phyloP scores from a whole-genome alignment of 1,140 invertebrate genomes.

The Brachionus manjavacas region DNA sequence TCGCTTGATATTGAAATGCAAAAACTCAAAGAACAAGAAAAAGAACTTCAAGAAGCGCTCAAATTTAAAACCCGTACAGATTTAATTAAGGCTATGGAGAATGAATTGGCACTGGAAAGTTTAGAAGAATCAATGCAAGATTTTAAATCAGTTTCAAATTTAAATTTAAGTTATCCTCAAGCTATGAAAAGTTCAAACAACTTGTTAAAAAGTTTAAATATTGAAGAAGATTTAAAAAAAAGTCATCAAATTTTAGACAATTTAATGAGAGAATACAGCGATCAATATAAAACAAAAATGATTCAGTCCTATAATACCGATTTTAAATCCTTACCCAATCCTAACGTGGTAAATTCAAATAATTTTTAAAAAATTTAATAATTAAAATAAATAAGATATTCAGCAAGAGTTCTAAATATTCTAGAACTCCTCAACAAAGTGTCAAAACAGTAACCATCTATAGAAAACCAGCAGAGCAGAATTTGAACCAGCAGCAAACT shows the following conservation, averaged over 20 bases:
- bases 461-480: background rate
- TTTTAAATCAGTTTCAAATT: background rate
- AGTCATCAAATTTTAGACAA: conserved; percentile 22
- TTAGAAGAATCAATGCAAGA: background rate
- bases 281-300: background rate
- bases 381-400: background rate
- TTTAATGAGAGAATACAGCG: background rate
- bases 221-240: background rate
- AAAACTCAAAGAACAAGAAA: conserved; percentile 27
- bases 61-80: conserved; percentile 9
- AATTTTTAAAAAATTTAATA: background rate
- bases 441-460: background rate
- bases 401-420: background rate
- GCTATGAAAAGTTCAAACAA: background rate
- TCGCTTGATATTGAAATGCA: conserved; percentile 25
- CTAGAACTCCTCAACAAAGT: background rate
- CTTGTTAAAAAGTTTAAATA: background rate
- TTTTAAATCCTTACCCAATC: background rate
- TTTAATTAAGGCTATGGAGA: conserved; percentile 23
- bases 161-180: background rate
- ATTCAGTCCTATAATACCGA: background rate
- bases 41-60: conserved; percentile 12
- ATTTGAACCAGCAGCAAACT: conserved; percentile 36
- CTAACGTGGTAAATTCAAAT: background rate
- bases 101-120: conserved; percentile 11